These are phyloP conservation scores for Homarus americanus DNA, from an alignment of 1,140 invertebrate species.

Conservation along the genomic window DNA sequence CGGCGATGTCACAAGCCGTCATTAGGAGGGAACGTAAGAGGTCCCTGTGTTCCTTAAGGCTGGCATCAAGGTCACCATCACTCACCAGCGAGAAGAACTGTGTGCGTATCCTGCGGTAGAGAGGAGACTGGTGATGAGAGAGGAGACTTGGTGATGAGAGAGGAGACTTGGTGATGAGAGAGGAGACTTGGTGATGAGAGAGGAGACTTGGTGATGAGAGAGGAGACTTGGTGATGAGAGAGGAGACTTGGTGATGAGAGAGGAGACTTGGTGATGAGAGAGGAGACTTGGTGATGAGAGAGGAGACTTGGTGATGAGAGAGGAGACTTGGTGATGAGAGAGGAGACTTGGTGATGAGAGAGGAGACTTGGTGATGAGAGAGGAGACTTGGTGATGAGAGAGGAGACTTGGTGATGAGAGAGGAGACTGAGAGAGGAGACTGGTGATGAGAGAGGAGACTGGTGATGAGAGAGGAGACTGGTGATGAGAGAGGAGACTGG, in stretches of 20 bases:
- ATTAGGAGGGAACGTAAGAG: slow-evolving; percentile 94
- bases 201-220: not conserved
- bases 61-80: slow-evolving; percentile 83
- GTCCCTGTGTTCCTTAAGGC: slow-evolving; percentile 86
- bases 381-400: too few species aligned
- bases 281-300: not conserved
- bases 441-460: not conserved
- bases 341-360: too few species aligned
- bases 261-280: too few species aligned
- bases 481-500: not conserved
- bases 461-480: not conserved
- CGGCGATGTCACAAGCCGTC: slow-evolving; percentile 97
- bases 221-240: too few species aligned
- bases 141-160: not conserved
- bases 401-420: not conserved
- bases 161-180: not conserved
- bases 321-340: not conserved
- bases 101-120: slow-evolving; percentile 84
- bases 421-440: not conserved
- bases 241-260: not conserved
- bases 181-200: not conserved
- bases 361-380: not conserved
- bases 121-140: not conserved
- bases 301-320: too few species aligned
- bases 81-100: slow-evolving; percentile 87